Conservation (phyloP, 2,888 invertebrate species). For the Macrophya alboannulata region DNA sequence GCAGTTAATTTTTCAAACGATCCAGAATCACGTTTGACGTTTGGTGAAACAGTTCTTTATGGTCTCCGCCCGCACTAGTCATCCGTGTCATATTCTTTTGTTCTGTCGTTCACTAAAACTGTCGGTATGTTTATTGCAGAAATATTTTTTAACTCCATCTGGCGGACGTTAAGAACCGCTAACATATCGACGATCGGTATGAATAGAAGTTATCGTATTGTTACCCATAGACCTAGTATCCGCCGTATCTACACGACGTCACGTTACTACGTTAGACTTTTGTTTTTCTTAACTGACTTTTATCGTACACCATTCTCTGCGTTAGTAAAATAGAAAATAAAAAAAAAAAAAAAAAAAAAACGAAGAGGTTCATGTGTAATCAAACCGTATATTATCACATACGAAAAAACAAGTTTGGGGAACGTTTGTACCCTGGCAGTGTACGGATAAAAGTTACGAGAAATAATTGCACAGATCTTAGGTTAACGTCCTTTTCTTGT, state of each 20-base stretch:
- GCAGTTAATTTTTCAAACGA: not conserved
- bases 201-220: not conserved
- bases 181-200: conserved; percentile 4
- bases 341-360: no score
- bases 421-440: no score
- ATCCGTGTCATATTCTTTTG: conserved; percentile 5
- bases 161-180: not conserved
- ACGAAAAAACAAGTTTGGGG: no score
- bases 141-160: not conserved
- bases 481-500: no score
- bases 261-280: no score
- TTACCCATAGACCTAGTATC: not conserved
- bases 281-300: no score
- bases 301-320: no score
- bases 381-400: no score
- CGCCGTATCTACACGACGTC: not conserved
- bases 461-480: no score
- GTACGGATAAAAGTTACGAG: no score
- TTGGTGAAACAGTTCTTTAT: not conserved
- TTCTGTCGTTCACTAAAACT: not conserved
- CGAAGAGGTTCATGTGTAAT: no score
- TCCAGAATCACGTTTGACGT: not conserved
- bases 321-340: no score
- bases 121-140: not conserved
- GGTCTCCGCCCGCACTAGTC: not conserved